A percentile compares a stretch with the other conserved stretches of the same genome.
Conservation (phyloP, 2,888 invertebrate genomes). For the Drosophila merina region DNA sequence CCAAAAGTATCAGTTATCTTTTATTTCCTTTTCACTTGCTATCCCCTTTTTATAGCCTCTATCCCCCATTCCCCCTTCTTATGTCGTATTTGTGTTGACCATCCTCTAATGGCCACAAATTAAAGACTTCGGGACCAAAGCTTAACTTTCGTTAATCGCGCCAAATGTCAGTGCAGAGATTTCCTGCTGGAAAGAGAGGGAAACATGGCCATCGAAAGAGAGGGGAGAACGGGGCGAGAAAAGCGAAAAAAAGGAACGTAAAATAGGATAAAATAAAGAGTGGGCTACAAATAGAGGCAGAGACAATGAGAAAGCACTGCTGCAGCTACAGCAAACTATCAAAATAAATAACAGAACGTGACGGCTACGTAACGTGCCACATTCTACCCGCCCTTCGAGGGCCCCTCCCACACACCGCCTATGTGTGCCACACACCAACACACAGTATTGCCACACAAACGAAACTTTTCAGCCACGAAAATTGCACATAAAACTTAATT, state of each 20-base stretch:
- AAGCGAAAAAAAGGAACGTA: neutral
- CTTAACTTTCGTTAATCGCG: slow-evolving; percentile 65
- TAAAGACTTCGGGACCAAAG: slow-evolving; percentile 56
- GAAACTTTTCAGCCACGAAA: slow-evolving; percentile 75
- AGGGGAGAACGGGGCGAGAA: neutral
- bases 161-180: slow-evolving; percentile 69
- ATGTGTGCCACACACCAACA: slow-evolving; percentile 18
- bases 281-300: slow-evolving; percentile 2
- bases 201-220: neutral
- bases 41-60: neutral
- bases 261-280: neutral
- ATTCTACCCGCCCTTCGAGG: slow-evolving; percentile 7
- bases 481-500: slow-evolving; percentile 78
- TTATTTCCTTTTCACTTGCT: neutral
- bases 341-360: slow-evolving; percentile 65
- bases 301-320: slow-evolving; percentile 4
- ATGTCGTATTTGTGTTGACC: slow-evolving; percentile 1
- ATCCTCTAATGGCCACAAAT: slow-evolving; percentile 58
- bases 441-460: slow-evolving; percentile 42
- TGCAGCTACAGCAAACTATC: slow-evolving; percentile 46
- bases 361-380: slow-evolving; percentile 57
- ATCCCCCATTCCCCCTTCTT: neutral
- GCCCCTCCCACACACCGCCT: neutral
- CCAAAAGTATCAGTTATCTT: neutral
- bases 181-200: slow-evolving; percentile 30